Evolutionary conservation across 2,888 invertebrate genomes (phyloP).

Genomic region (Apodemia hepburni): DNA sequence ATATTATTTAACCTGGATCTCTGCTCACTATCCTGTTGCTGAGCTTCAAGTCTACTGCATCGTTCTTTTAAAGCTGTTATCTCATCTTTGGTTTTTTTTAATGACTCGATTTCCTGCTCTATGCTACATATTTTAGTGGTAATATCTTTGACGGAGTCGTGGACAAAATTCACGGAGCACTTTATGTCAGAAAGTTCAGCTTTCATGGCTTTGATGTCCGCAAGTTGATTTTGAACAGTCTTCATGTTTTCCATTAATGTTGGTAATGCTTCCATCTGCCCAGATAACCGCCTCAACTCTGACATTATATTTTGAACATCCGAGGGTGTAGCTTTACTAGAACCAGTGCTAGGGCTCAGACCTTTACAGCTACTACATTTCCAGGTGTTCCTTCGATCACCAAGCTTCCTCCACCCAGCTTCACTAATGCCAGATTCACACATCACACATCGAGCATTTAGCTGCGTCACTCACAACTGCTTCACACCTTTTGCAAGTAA

Average conservation of each 20-base stretch:
- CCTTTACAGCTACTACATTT: slow-evolving; percentile 21
- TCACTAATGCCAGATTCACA: slow-evolving; percentile 26
- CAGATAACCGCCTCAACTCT: slow-evolving; percentile 15
- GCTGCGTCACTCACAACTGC: slow-evolving; percentile 17
- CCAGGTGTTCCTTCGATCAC: slow-evolving; percentile 22
- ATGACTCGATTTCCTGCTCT: slow-evolving; percentile 17
- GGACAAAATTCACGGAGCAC: slow-evolving; percentile 10
- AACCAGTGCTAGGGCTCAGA: background rate
- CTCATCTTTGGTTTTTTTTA: slow-evolving; percentile 17
- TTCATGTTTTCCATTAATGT: slow-evolving; percentile 19
- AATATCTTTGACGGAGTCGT: slow-evolving; percentile 1
- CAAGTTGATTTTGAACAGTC: slow-evolving; percentile 18
- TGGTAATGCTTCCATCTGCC: slow-evolving; percentile 19
- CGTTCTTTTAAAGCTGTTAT: slow-evolving; percentile 14
- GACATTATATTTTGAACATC: slow-evolving; percentile 18
- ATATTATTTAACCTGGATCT: slow-evolving; percentile 25
- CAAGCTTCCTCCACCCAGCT: slow-evolving; percentile 21
- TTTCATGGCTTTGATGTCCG: slow-evolving; percentile 19
- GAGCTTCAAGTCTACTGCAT: slow-evolving; percentile 10
- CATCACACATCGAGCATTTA: slow-evolving; percentile 17
- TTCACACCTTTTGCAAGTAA: slow-evolving; percentile 19
- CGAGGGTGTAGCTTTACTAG: background rate
- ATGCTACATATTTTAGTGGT: background rate
- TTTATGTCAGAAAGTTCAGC: slow-evolving; percentile 17
- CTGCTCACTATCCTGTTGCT: slow-evolving; percentile 19